Base-by-base conservation (phyloP, 2,888 invertebrate species). In the Microctonus aethiopoides region DNA sequence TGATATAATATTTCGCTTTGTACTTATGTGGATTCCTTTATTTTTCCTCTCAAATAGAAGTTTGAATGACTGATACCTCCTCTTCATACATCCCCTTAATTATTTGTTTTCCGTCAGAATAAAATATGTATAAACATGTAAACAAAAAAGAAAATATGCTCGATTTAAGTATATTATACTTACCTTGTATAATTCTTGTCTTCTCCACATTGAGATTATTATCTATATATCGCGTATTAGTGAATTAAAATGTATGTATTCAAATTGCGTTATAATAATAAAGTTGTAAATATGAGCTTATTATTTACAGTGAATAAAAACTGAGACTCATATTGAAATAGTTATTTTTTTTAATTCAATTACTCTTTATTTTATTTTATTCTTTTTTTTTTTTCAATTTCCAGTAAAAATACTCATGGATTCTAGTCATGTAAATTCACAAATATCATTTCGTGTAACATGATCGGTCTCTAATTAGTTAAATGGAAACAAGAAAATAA, bases 1-100 rank as follows among this genome's bases (percentile, higher is more conserved):
- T 16, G n/a, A 39, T 39, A 39, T 39, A 6, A 6, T n/a, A 76
- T 54, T 72, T 73, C 74, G 72, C 77, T 76, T 76, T 74, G 57
- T 76, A 76, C 71, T 68, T 75, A 70, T 72, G 20, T 54, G 71
- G 68, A 59, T 67, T 39, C 73, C 41, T 39, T 26, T 64, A 39
- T 70, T 65, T 67, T 65, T 66, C 39, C 60, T 57, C 54, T 62
- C 29, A 10, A 32, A 62, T 32, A 72, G 51, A 69, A 41, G 34
- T 67, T 68, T 64, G 41, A 20, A 66, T 61, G 70, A 64, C 36
- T 70, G 57, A 65, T 70, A 61, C 68, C 70, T 68, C n/a, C 20
- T 56, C 68, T 70, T 66, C 67, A 68, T 63, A 64, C 56, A 54
- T 46, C 66, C 54, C 46, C 68, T 29, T 65, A 36, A 46, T 62